These are phyloP conservation scores for Emesis castigata DNA, from an alignment of 2,888 invertebrate genomes.

Conservation along the genomic window DNA sequence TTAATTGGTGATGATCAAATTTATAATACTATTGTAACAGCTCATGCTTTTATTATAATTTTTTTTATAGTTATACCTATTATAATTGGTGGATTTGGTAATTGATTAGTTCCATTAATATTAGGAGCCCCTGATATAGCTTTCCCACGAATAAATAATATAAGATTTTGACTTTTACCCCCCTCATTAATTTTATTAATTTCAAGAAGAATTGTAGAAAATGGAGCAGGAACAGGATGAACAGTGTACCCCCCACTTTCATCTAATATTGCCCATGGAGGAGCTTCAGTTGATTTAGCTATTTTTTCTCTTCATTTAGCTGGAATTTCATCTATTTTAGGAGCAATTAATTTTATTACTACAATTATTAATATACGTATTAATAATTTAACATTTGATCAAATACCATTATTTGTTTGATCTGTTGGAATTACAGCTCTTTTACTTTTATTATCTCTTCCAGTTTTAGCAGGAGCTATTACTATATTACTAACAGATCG, in stretches of 20 bases:
- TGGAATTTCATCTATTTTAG: constrained; percentile 93
- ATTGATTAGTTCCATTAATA: constrained; percentile 94
- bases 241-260: constrained; percentile 94
- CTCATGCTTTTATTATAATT: constrained; percentile 95
- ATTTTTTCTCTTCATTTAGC: constrained; percentile 94
- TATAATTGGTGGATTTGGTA: constrained; percentile 95
- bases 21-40: constrained; percentile 94
- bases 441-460: constrained; percentile 91
- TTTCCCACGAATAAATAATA: constrained; percentile 95
- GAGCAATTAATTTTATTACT: constrained; percentile 94
- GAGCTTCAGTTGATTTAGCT: constrained; percentile 92
- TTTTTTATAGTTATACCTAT: constrained; percentile 94
- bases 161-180: constrained; percentile 95
- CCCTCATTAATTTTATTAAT: constrained; percentile 91
- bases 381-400: constrained; percentile 88
- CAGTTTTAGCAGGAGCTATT: constrained; percentile 89
- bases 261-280: constrained; percentile 89
- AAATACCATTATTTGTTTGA: constrained; percentile 93
- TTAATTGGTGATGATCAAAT: constrained; percentile 93
- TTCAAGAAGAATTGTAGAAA: constrained; percentile 90
- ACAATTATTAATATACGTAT: constrained; percentile 93
- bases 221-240: constrained; percentile 94
- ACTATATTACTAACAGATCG: constrained; percentile 91
- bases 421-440: constrained; percentile 87
- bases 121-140: constrained; percentile 94